Evolutionary conservation across 2,797 vertebrate species (phyloP).

Genomic region (Artibeus jamaicensis): DNA sequence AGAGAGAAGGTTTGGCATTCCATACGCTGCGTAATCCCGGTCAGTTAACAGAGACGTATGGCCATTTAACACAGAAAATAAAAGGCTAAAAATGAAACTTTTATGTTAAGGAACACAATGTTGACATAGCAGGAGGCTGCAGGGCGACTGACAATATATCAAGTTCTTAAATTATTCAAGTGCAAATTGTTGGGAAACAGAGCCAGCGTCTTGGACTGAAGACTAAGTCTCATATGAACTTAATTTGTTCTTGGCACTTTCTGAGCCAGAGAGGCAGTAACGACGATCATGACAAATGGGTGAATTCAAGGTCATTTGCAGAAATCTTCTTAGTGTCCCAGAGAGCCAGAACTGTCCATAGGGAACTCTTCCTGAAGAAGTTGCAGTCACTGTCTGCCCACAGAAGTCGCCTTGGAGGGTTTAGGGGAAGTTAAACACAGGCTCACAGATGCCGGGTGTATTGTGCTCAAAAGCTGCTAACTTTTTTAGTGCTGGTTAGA

Average conservation of each 20-base stretch:
- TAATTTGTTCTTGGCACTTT: neutral
- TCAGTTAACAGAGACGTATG: conserved; percentile 63
- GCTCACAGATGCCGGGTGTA: neutral
- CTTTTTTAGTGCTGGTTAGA: neutral
- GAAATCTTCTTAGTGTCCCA: neutral
- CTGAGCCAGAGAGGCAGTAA: neutral
- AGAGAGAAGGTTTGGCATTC: conserved; percentile 61
- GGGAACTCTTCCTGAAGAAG: neutral
- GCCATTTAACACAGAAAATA: conserved; percentile 61
- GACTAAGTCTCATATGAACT: neutral
- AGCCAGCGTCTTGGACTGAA: neutral
- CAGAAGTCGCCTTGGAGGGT: accelerated
- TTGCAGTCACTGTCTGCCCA: neutral
- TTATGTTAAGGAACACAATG: conserved; percentile 37
- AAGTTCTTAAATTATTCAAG: neutral
- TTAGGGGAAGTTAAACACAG: accelerated
- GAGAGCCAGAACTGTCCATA: neutral
- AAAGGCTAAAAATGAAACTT: conserved; percentile 39
- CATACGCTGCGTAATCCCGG: conserved; percentile 70
- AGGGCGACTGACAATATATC: conserved; percentile 23
- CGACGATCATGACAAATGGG: neutral
- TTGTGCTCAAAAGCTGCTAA: neutral
- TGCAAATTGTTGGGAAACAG: neutral
- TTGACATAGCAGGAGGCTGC: neutral
- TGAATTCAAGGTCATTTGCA: neutral